Conservation (phyloP, 2,888 invertebrate species). For the Zele albiditarsus region DNA sequence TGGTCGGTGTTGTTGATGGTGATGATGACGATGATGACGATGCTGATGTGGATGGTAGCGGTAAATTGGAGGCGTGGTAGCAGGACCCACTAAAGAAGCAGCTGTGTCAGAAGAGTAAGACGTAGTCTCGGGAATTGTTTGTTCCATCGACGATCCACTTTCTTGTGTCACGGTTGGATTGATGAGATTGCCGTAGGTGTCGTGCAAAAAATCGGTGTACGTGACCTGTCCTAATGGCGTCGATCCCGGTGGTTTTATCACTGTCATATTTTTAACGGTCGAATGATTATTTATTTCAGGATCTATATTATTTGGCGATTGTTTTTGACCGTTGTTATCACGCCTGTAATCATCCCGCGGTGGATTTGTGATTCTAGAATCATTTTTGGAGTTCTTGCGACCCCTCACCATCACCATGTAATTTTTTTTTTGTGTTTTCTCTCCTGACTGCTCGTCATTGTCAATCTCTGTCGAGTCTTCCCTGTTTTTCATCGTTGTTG, state of each 20-base stretch:
- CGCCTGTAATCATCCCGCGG: constrained; percentile 21
- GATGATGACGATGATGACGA: constrained; percentile 34
- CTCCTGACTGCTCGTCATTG: constrained; percentile 17
- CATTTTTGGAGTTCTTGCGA: constrained; percentile 8
- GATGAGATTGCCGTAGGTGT: constrained; percentile 39
- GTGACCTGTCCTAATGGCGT: constrained; percentile 47
- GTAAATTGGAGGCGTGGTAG: constrained; percentile 30
- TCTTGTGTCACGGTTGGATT: constrained; percentile 34
- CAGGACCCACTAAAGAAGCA: constrained; percentile 4
- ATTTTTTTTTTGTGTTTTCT: constrained; percentile 38
- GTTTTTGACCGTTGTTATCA: constrained; percentile 27
- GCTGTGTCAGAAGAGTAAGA: neutral
- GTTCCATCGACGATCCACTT: constrained; percentile 8
- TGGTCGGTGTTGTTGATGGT: constrained; percentile 6
- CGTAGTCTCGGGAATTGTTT: constrained; percentile 1
- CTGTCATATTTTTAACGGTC: constrained; percentile 44
- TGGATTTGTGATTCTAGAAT: constrained; percentile 8
- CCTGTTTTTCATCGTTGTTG: constrained; percentile 7
- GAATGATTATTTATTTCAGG: constrained; percentile 26
- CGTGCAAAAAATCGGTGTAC: constrained; percentile 39
- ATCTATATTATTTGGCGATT: constrained; percentile 24
- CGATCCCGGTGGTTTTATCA: constrained; percentile 49
- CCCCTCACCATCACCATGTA: constrained; percentile 45
- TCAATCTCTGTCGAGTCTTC: constrained; percentile 4
- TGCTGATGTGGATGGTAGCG: constrained; percentile 24